phyloP scores from a whole-genome alignment of 2,113 vertebrate genomes.

The Tragelaphus strepsiceros region DNA sequence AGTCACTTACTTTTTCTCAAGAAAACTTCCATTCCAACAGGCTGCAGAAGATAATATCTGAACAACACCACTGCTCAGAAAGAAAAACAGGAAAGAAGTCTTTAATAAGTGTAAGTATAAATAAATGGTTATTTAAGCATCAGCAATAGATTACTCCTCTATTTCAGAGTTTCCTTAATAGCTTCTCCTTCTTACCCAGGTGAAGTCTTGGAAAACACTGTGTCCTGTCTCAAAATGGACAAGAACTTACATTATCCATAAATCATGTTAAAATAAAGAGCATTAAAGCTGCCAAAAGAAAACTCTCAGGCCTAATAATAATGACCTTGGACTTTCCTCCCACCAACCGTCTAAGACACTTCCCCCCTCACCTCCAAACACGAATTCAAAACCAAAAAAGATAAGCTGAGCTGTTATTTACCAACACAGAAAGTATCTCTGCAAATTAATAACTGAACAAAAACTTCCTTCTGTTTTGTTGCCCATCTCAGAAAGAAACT shows the following conservation, averaged over 20 bases:
- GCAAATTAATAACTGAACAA: background rate
- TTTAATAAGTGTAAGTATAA: slow-evolving; percentile 47
- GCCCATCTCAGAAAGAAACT: background rate
- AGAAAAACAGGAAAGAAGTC: slow-evolving; percentile 34
- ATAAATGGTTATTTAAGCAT: background rate
- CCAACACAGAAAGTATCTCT: background rate
- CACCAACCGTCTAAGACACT: background rate
- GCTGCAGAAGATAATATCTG: slow-evolving; percentile 94
- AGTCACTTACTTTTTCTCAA: slow-evolving; percentile 93
- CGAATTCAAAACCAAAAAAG: background rate
- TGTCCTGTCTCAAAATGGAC: background rate
- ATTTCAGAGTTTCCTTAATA: background rate
- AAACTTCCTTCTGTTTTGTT: background rate
- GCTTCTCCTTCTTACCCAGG: background rate
- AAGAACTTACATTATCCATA: background rate
- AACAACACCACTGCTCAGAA: slow-evolving; percentile 86
- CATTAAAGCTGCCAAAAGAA: slow-evolving; percentile 13
- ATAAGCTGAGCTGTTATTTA: background rate
- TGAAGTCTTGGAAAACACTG: background rate
- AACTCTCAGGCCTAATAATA: background rate
- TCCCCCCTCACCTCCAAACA: background rate
- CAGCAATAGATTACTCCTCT: background rate
- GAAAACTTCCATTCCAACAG: slow-evolving; percentile 98
- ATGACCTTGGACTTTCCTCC: background rate
- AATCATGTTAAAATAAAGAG: background rate